Percentiles rank a stretch among this genome's conserved stretches.
phyloP scores from a whole-genome alignment of 2,888 invertebrate genomes.

The Drosophila recens region DNA sequence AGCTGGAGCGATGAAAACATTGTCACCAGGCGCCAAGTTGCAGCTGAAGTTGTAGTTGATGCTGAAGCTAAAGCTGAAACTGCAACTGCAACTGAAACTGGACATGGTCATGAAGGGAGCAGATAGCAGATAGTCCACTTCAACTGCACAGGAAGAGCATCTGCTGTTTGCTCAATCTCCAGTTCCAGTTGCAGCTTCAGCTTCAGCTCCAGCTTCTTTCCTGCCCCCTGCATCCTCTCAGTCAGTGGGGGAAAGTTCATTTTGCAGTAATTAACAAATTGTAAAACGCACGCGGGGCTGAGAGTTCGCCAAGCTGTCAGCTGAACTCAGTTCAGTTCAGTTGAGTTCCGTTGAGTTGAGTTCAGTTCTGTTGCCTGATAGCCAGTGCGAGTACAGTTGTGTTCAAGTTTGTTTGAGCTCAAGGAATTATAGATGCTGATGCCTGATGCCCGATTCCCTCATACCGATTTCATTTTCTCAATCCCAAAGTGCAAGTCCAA shows the following conservation, averaged over 20 bases:
- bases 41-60: not conserved
- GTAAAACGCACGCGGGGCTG: slow-evolving; percentile 57
- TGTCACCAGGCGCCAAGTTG: slow-evolving; percentile 47
- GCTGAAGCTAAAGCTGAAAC: slow-evolving; percentile 1
- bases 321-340: slow-evolving; percentile 18
- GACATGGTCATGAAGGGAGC: slow-evolving; percentile 3
- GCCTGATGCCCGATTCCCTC: slow-evolving; percentile 36
- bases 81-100: slow-evolving; percentile 8
- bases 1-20: slow-evolving; percentile 60
- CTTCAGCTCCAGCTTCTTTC: slow-evolving; percentile 22
- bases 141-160: slow-evolving; percentile 61
- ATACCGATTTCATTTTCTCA: not conserved
- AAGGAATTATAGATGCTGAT: slow-evolving; percentile 71
- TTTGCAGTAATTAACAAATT: slow-evolving; percentile 79
- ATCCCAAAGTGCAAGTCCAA: slow-evolving; percentile 14
- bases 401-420: slow-evolving; percentile 69
- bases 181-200: slow-evolving; percentile 48
- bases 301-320: slow-evolving; percentile 55
- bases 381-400: slow-evolving; percentile 54
- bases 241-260: slow-evolving; percentile 67
- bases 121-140: slow-evolving; percentile 28
- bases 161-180: slow-evolving; percentile 65
- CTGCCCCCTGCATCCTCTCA: not conserved
- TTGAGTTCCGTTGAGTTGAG: slow-evolving; percentile 19
- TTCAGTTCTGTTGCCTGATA: slow-evolving; percentile 20